Base-by-base conservation (phyloP, 2,113 vertebrate genomes). In the Seriola dumerili region DNA sequence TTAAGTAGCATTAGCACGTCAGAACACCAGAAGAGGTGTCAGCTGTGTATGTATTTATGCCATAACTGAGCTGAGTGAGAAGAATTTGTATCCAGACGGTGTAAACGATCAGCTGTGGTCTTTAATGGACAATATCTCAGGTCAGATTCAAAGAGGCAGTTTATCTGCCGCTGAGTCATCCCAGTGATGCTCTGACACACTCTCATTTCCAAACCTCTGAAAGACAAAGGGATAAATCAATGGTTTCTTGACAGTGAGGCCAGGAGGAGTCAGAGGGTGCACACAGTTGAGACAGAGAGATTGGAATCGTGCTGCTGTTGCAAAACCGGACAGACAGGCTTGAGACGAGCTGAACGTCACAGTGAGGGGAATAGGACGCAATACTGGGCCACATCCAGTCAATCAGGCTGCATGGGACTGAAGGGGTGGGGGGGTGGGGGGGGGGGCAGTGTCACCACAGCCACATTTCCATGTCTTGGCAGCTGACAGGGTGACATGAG, bases 241-340 rank as follows among this genome's bases (percentile, higher is more conserved):
- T 29, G 52, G 2, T 69, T 68, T 64, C 23, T 23, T 52, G 12
- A 67, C 78, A 81, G 61, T 0, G n/a, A 70, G 58, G 61, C 48
- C 3, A 2, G 25, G 38, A 75, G 64, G 70, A 74, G 68, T 66
- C 54, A 32, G 57, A 44, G 48, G 52, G 44, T 5, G 17, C 38
- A 21, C 6, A 69, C 48, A 42, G 42, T 32, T 70, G 34, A 36
- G 52, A 68, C 52, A 46, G 52, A 40, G 57, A 14, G 34, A 54
- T 40, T 11, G 50, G 25, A 81, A 86, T 76, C 69, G 5, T 76
- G 71, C 76, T 44, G 58, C 44, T 40, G 70, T 65, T 87, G 87
- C 78, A 83, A 85, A 91, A 91, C 91, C 73, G 76, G 87, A 88
- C 72, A 38, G 87, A 89, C 90, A 83, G 85, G 90, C 57, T 48